A percentile compares a stretch with the other conserved stretches of the same genome.
These are phyloP conservation scores for Dipus sagitta DNA, from an alignment of 2,797 vertebrate species.

Conservation along the genomic window DNA sequence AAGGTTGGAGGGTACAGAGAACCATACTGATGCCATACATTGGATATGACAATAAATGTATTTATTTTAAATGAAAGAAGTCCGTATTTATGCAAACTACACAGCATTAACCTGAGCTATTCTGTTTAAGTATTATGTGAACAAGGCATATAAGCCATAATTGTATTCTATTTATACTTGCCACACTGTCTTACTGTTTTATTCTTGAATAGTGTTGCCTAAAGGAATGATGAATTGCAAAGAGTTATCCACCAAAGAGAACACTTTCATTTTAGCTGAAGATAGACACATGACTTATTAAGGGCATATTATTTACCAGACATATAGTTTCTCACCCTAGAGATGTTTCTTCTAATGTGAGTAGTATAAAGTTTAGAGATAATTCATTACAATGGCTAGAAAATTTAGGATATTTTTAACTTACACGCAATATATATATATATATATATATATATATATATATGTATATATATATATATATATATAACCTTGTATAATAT, in stretches of 20 bases:
- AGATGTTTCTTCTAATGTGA: neutral
- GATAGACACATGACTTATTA: neutral
- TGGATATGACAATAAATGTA: neutral
- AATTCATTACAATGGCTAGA: neutral
- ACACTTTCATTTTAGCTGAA: constrained; percentile 26
- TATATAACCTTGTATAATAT: neutral
- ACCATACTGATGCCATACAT: neutral
- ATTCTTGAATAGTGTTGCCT: neutral
- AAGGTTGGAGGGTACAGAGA: neutral
- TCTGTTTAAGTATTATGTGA: neutral
- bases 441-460: neutral
- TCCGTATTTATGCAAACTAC: neutral
- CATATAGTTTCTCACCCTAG: neutral
- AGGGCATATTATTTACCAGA: neutral
- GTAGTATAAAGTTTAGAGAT: neutral
- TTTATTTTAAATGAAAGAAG: neutral
- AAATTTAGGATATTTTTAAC: neutral
- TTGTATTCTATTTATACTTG: constrained; percentile 24
- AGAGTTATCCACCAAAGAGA: neutral
- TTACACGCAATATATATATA: neutral
- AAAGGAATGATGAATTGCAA: neutral
- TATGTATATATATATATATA: neutral
- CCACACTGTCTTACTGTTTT: neutral
- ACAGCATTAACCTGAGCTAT: neutral
- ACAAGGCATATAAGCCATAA: neutral